Base-by-base conservation (phyloP, 2,797 vertebrate species). In the Arctocebus calabarensis region DNA sequence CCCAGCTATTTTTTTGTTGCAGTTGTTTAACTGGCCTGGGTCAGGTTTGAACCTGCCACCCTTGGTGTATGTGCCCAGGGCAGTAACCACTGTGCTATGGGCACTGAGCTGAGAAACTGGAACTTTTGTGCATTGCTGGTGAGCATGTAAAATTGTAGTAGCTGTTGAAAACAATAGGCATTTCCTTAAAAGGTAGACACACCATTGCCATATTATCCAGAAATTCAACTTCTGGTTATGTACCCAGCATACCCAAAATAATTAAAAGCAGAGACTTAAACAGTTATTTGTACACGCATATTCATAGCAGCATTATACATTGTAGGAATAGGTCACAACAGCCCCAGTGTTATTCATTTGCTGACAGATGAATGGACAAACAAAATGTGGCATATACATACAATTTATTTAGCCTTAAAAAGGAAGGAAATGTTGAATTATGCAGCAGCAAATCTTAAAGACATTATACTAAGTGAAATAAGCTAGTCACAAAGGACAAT, bases 401-500 rank as follows among this genome's bases (percentile, higher is more conserved):
- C 45, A 48, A 2, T 85, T 78, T 88, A 32, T 55, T 73, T 73
- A 83, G 29, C 57, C 75, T 91, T 84, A 5, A 87, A 64, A 96
- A 91, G 25, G 62, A 83, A 64, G 71, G 84, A 78, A 84, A 84
- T 79, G 73, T 88, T 88, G 73, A 73, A 29, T 48, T 16, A 83
- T 90, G 43, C 43, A 62, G 14, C 29, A 95, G 20, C 37, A 20
- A 82, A 84, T 19, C 68, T 93, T 86, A 34, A 85, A 59, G 68
- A 61, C 40, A 5, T 59, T 59, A 66, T 73, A 19, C 34, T 82
- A 77, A 66, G 45, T 48, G 37, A 81, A 48, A 48, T 90, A 81
- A 59, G 37, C 37, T n/a, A 48, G 5, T 74, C 43, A 70, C 11
- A 77, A 70, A 71, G 14, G 61, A 61, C 17, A 70, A 75, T 90